Evolutionary conservation across 1,140 invertebrate species (phyloP), one percentile per base, ranked within the genome.

Genomic region (Teleopsis dalmanni): DNA sequence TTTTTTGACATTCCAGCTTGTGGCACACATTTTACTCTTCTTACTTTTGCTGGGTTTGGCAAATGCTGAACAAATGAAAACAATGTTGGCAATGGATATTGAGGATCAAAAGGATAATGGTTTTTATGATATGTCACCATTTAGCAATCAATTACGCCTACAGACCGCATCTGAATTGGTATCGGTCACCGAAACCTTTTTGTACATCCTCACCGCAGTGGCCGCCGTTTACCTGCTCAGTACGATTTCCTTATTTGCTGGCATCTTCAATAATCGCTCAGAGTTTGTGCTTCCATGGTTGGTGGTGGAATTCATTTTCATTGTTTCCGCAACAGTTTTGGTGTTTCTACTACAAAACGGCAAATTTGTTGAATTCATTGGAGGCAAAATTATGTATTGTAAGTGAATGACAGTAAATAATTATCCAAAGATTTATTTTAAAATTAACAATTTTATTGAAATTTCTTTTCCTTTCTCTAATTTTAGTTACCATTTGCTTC

Each of bases 21-120:
- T 70, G 25, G 62, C 66, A 6, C 64, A 65, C 38, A 58, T 65
- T 13, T 36, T 62, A 13, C 54, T 70, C 7, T 70, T 70, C 35
- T 36, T 70, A 42, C 60, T 70, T 13, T 50, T 70, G 2, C 27
- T 70, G 10, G 63, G 65, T 14, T 38, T 69, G 18, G 62, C 62
- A 1, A 62, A 69, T 64, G 65, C 62, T 9, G 65, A 68, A 35
- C 62, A 69, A 54, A 65, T 69, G 57, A 58, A 60, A 16, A 55
- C 57, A 14, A 52, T 65, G 38, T 48, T 69, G 4, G 59, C 59
- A n/a, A 27, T 64, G 48, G 65, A 69, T 29, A 69, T 69, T 31
- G 42, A 60, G 49, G 67, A 70, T 54, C 67, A 70, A 29, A 63
- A 65, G 53, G 64, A 70, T 21, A 60, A 55, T 46, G 67, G 61